Evolutionary conservation across 2,113 vertebrate genomes (phyloP).

Genomic region (Chlamydotis undulata): DNA sequence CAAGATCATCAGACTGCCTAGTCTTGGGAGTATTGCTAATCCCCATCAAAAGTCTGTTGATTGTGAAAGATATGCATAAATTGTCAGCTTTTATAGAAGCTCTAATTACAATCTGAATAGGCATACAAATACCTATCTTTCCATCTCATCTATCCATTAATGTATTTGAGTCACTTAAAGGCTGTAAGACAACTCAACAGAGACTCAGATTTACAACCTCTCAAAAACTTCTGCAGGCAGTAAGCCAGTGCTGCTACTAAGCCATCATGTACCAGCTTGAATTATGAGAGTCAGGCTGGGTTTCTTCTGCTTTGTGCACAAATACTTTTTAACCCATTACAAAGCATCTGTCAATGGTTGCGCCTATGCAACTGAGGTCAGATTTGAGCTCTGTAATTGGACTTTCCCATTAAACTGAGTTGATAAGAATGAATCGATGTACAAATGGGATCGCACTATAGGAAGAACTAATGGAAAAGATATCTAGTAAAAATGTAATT

Average conservation of each 20-base stretch:
- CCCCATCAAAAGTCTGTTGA: neutral
- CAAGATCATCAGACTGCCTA: neutral
- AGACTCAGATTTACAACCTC: neutral
- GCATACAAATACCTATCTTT: neutral
- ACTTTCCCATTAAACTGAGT: neutral
- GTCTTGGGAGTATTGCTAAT: neutral
- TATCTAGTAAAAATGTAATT: neutral
- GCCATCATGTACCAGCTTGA: neutral
- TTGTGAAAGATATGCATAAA: neutral
- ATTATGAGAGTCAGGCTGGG: neutral
- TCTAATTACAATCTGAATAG: neutral
- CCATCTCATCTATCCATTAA: slow-evolving; percentile 4
- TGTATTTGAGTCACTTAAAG: slow-evolving; percentile 12
- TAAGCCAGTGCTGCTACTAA: neutral
- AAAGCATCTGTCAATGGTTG: neutral
- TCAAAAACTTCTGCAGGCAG: neutral
- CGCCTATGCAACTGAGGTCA: neutral
- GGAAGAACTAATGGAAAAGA: neutral
- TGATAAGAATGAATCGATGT: neutral
- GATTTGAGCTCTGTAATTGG: slow-evolving; percentile 10
- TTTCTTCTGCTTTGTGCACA: neutral
- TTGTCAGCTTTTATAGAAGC: neutral
- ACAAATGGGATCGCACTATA: neutral
- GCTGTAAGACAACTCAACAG: neutral
- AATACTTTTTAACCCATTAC: slow-evolving; percentile 17